A percentile compares a stretch with the other conserved stretches of the same genome.
These are phyloP conservation scores for Aptenodytes forsteri DNA, from an alignment of 2,113 vertebrate species.

Conservation along the genomic window DNA sequence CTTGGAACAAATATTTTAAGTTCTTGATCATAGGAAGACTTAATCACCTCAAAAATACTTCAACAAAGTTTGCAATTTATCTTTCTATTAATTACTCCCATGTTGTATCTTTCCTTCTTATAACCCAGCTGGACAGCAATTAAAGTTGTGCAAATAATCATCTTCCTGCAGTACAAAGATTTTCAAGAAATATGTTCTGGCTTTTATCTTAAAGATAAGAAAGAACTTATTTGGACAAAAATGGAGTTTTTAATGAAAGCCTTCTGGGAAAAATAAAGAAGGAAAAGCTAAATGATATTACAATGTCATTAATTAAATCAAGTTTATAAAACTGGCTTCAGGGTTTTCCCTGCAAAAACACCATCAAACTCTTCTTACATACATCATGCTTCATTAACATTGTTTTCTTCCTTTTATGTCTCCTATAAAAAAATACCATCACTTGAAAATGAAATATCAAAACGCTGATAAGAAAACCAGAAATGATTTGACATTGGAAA, in stretches of 20 bases:
- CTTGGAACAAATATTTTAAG: neutral
- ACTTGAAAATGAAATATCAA: constrained; percentile 36
- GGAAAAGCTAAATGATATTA: constrained; percentile 64
- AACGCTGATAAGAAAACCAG: neutral
- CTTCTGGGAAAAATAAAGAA: constrained; percentile 70
- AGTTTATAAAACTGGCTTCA: constrained; percentile 59
- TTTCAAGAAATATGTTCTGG: constrained; percentile 54
- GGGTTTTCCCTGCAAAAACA: constrained; percentile 50
- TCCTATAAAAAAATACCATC: constrained; percentile 21
- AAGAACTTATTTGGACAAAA: constrained; percentile 55
- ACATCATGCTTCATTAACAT: constrained; percentile 47
- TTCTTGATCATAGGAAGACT: constrained; percentile 53
- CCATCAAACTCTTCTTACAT: constrained; percentile 13
- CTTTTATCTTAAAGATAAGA: constrained; percentile 60
- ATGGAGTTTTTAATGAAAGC: constrained; percentile 72
- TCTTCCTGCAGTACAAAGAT: constrained; percentile 29
- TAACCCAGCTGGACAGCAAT: constrained; percentile 55
- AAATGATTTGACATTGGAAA: neutral
- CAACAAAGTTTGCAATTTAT: constrained; percentile 65
- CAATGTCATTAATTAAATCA: constrained; percentile 55
- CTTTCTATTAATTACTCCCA: constrained; percentile 64
- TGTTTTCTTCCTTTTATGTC: neutral
- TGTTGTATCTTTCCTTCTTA: constrained; percentile 44
- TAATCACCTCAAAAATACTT: constrained; percentile 53
- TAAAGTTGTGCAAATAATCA: constrained; percentile 66